A percentile compares a stretch with the other conserved stretches of the same genome.
Evolutionary conservation across 1,140 invertebrate species (phyloP).

Genomic region (Diachasma alloeum): DNA sequence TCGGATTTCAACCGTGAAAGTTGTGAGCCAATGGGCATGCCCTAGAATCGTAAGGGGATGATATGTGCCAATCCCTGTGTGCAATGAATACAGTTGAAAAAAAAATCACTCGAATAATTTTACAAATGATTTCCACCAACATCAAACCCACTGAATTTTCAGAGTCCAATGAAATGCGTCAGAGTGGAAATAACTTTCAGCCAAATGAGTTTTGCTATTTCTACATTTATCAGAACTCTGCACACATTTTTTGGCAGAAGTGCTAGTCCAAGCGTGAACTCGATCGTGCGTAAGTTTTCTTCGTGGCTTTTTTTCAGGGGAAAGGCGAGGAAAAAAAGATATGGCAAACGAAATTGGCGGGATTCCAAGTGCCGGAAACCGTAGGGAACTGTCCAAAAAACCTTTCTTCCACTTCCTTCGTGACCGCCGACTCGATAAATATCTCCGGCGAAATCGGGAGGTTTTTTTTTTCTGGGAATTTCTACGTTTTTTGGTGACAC

Average conservation of each 20-base stretch:
- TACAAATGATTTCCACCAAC: background rate
- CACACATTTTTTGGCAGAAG: background rate
- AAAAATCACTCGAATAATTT: background rate
- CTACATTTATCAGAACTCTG: background rate
- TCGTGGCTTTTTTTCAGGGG: background rate
- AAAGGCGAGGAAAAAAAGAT: background rate
- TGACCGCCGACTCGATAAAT: slow-evolving; percentile 27
- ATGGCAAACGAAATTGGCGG: slow-evolving; percentile 16
- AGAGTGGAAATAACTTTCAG: background rate
- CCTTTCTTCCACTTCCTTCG: slow-evolving; percentile 14
- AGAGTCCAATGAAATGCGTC: background rate
- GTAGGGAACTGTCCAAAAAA: slow-evolving; percentile 19
- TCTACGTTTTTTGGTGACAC: background rate
- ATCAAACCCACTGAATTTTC: background rate
- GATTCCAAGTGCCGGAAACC: slow-evolving; percentile 19
- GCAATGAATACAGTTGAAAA: background rate
- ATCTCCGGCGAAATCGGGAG: background rate
- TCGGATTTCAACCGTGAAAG: background rate
- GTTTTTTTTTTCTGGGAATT: background rate
- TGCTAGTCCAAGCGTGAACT: slow-evolving; percentile 5
- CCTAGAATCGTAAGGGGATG: background rate
- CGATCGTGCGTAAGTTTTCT: slow-evolving; percentile 19
- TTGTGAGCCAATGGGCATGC: background rate
- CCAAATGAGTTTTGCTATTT: background rate
- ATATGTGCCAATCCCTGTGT: too few relatives aligned